Base-by-base conservation (phyloP, 92 coral and sea anemone genomes). In the Umimayanthus chanpuru region DNA sequence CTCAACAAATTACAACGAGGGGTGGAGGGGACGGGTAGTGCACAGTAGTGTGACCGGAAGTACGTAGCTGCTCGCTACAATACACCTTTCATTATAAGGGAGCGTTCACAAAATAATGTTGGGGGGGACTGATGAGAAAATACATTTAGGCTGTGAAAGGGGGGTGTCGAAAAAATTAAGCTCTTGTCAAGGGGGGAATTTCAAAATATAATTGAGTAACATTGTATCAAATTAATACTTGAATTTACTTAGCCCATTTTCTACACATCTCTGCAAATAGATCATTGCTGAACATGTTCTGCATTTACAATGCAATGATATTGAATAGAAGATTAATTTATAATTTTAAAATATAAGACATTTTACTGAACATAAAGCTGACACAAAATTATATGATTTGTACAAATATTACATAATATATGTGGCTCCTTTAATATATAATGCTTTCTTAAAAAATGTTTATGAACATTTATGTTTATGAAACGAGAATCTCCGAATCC, bases 181-280 rank as follows among this genome's bases (percentile, higher is more conserved):
- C 76, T 71, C 76, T 71, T 71, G 76, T 14, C 76, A 71, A 71
- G 76, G 76, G 76, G 76, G 76, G 76, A 10, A 71, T 36, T 71
- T 71, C 76, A 71, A 71, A 71, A 71, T 71, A 71, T 71, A 71
- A 71, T 71, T 71, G 76, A 71, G 76, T 71, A 71, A 71, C 28
- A 71, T 71, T 71, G 76, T 71, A 71, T 71, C 76, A 71, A 71
- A 26, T 71, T 12, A 71, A 71, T 71, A 28, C 76, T 71, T 71
- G 76, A 71, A 71, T 71, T 71, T 71, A 71, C 14, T 71, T 71
- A 71, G 26, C 73, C 73, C 73, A 67, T 67, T 67, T 67, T 67
- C 73, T 67, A 5, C 73, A 67, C 11, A 67, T 71, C 76, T 71
- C 76, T 71, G 76, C 38, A 71, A 71, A 71, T n/a, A 71, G 76